Conservation (phyloP, 1,140 invertebrate genomes). For the Druon quercuslanigerum region DNA sequence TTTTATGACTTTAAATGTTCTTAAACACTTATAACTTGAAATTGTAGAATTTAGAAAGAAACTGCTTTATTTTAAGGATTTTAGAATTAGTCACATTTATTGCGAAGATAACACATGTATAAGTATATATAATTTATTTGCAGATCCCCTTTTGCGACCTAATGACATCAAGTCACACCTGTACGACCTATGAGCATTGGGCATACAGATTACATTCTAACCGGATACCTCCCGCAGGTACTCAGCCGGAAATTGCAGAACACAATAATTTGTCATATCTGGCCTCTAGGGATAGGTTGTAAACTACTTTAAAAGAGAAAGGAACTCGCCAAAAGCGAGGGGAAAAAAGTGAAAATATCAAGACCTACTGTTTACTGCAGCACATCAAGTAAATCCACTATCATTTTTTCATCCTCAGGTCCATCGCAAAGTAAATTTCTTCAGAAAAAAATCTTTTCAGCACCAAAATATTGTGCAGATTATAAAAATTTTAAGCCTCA, state of each 20-base stretch:
- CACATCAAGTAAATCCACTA: conserved; percentile 18
- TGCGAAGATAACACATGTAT: too few species aligned
- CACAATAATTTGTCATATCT: conserved; percentile 59
- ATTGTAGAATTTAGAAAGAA: too few species aligned
- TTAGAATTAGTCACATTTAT: too few species aligned
- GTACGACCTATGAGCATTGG: background rate
- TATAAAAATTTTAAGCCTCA: background rate
- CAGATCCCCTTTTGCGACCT: background rate
- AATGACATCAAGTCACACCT: background rate
- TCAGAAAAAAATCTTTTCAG: background rate
- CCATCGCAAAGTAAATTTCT: background rate
- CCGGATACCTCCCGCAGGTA: conserved; percentile 50
- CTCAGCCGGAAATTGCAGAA: conserved; percentile 62
- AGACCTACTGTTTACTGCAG: background rate
- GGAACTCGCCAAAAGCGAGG: conserved; percentile 19
- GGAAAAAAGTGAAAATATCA: conserved; percentile 47
- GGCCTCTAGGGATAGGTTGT: background rate
- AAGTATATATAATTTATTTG: background rate
- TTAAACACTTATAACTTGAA: too few species aligned
- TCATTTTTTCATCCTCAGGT: background rate
- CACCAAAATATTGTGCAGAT: background rate
- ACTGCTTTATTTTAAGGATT: too few species aligned
- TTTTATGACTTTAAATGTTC: too few species aligned
- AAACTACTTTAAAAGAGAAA: conserved; percentile 6
- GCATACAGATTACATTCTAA: conserved; percentile 39